Evolutionary conservation across 2,113 vertebrate genomes (phyloP), one percentile per base, ranked within the genome.

Genomic region (Laterallus jamaicensis): DNA sequence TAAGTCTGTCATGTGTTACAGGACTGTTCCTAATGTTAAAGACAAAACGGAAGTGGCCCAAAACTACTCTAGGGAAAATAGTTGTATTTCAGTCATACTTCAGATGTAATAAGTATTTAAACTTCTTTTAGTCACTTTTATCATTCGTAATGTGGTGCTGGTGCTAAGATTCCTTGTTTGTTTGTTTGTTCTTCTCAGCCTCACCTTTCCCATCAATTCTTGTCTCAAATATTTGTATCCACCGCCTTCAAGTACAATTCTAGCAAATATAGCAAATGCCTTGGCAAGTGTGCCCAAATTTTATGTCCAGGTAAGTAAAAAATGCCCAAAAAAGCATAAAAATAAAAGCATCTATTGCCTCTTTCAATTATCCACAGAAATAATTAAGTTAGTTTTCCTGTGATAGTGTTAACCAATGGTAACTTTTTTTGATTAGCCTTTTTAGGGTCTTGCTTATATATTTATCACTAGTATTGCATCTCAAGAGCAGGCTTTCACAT

Each of bases 141-240:
- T 50, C 62, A 4, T 77, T 94, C 40, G 28, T 73, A 44, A 69
- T 25, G 16, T 75, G 18, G 20, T 8, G 31, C 0, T 40, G 39
- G 25, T 76, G 26, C 66, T 95, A 84, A 93, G 15, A 35, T 82
- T 52, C 52, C 24, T 92, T 78, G 25, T 22, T 91, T 47, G 44
- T 44, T 44, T 42, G 40, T 86, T 82, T 93, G 92, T 40, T 76
- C 82, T 76, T 56, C 86, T 55, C 97, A 99, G 99, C 95, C 98
- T 99, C 97, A 99, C 98, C 21, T 99, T 99, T 97, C 99, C 99
- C 75, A 93, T 98, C 70, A 99, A 99, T 97, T 99, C 99, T 77
- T 99, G 98, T 83, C 98, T 99, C 97, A 99, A 99, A 94, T 99
- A 99, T 97, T 98, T 99, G 97, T 99, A 99, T 94, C 99, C 99